Base-by-base conservation (phyloP, 1,140 invertebrate species). In the Geopemphigus sp. region DNA sequence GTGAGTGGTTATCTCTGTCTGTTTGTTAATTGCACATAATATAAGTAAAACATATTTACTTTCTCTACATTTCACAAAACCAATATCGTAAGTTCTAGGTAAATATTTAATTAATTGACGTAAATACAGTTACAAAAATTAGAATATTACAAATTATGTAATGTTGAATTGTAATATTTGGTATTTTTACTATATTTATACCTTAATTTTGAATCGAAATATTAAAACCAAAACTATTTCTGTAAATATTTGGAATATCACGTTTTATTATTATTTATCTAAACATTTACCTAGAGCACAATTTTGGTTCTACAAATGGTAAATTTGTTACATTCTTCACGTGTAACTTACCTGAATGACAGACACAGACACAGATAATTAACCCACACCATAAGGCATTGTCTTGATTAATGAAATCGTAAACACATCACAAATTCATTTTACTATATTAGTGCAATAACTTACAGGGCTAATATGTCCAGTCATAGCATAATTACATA, bases 401-500 rank as follows among this genome's bases (percentile, higher is more conserved):
- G 19, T n/a, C 6, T 56, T n/a, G 19, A 57, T 24, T 24, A 57
- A 59, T 59, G 12, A 59, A n/a, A 59, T 17, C 26, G 12, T 3
- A 59, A 59, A 59, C 11, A 59, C 1, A 11, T 57, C 17, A 57
- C 0, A 11, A 29, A 29, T 64, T 63, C 11, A 15, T 39, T 39
- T 47, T 66, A 66, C 39, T 66, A 11, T 4, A 66, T 39, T 66
- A 24, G 12, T 26, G 24, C 8, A 68, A 5, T 24, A 32, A 78
- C 56, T 78, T 50, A 78, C 74, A 57, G 56, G 74, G 81, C 80
- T 82, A 22, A 84, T 63, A 76, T 82, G 82, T 26, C 82, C 82
- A 61, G 82, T 82, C 22, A 85, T 64, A 59, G 84, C 84, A 64
- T 83, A 84, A 66, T 84, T 85, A 70, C 83, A 83, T 47, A 83